phyloP scores from a whole-genome alignment of 2,113 vertebrate genomes.

The Sakesphorus luctuosus region DNA sequence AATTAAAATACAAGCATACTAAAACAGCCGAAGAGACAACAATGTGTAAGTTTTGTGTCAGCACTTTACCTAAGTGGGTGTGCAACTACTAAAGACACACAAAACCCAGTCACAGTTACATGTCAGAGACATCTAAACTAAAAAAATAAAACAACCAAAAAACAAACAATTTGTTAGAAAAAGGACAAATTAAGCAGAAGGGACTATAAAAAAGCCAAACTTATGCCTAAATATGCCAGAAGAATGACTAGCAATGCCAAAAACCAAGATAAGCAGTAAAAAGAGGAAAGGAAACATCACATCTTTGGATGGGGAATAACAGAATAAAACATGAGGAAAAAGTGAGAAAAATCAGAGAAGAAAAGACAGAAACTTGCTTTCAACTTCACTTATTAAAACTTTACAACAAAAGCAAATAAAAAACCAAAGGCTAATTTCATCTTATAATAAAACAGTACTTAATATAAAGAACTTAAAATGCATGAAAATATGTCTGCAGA shows the following conservation, averaged over 20 bases:
- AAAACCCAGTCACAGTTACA: not conserved
- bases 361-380: not conserved
- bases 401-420: not conserved
- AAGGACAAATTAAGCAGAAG: not conserved
- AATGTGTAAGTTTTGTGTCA: not conserved
- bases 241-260: not conserved
- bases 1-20: not conserved
- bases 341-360: not conserved
- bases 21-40: not conserved
- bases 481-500: not conserved
- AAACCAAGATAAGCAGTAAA: not conserved
- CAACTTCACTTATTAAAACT: not conserved
- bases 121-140: not conserved
- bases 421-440: rapidly evolving
- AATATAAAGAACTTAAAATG: not conserved
- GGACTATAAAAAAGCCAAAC: not conserved
- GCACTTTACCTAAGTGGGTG: not conserved
- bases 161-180: not conserved
- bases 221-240: not conserved
- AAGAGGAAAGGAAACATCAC: not conserved
- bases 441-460: not conserved
- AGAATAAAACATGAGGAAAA: not conserved
- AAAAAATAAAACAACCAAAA: not conserved
- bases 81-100: not conserved
- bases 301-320: not conserved